Evolutionary conservation across 2,797 vertebrate genomes (phyloP).

Genomic region (Lophotriccus pileatus): DNA sequence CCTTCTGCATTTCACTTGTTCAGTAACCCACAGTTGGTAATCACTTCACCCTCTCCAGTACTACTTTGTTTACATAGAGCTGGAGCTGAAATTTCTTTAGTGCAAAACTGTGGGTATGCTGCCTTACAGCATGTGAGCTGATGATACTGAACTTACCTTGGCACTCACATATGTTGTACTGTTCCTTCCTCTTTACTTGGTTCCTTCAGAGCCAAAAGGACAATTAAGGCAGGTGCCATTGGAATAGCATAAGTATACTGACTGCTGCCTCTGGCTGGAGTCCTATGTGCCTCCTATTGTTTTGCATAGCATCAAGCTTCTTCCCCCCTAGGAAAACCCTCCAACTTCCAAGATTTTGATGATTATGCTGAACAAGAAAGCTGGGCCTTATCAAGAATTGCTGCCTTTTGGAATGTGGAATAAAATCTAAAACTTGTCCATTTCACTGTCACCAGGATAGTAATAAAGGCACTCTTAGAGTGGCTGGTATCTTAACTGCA

Average conservation of each 20-base stretch:
- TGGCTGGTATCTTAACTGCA: not conserved
- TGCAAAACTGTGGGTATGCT: not conserved
- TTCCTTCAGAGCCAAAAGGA: not conserved
- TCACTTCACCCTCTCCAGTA: not conserved
- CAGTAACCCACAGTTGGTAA: not conserved
- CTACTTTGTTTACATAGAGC: not conserved
- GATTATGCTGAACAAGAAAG: not conserved
- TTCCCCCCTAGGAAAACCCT: not conserved
- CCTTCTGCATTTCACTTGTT: not conserved
- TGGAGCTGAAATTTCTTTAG: not conserved
- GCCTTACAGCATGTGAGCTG: not conserved
- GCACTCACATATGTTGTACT: fast-evolving
- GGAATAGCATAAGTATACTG: not conserved
- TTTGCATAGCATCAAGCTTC: not conserved
- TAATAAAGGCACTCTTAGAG: not conserved
- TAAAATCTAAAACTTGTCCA: not conserved
- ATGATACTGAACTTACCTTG: not conserved
- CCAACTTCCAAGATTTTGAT: not conserved
- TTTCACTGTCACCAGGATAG: not conserved
- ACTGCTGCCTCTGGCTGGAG: not conserved
- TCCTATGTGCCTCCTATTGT: not conserved
- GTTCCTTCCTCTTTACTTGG: not conserved
- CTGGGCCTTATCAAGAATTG: not conserved
- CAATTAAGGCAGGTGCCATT: not conserved
- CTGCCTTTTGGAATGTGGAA: not conserved